Evolutionary conservation across 2,797 vertebrate species (phyloP), one percentile per base, ranked within the genome.

Genomic region (Sebastes kiyomatsui): DNA sequence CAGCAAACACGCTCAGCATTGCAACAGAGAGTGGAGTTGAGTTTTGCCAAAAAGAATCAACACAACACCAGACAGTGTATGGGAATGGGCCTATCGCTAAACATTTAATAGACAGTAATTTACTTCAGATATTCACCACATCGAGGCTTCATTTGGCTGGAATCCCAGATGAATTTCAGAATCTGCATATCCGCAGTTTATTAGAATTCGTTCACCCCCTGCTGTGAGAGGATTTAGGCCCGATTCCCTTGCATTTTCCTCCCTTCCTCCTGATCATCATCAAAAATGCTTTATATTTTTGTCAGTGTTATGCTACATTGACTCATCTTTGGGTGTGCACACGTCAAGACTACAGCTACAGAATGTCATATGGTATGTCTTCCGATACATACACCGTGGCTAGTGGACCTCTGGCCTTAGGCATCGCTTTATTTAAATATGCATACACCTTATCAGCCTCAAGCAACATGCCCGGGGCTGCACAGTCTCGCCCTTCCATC

Each of bases 381-480:
- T 33, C 22, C 2, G 0, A 65, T 59, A 42, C 22, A 73, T 46
- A 54, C 16, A 25, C 27, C 4, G 7, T 22, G 61, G 25, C 22
- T 11, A 30, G 35, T 62, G 71, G 35, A 35, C 67, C 65, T 83
- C 65, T 35, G 25, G 80, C 70, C 68, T 79, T 58, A 56, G 68
- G 59, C 67, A 55, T 33, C n/a, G 23, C 67, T 78, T 79, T 79
- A 68, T 76, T 75, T 79, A 77, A 77, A 83, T 77, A 85, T 72
- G 56, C n/a, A 82, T 52, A 55, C 11, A 11, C 64, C 32, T 82
- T 56, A 75, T 72, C 52, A 46, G 59, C 72, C 83, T 80, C 11
- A 20, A 86, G 80, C 52, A 78, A 73, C 58, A 28, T 10, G 66
- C 83, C 74, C n/a, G 6, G 11, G 49, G 66, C 58, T 69, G 22